Percentiles rank a stretch among this genome's conserved stretches.
Conservation (phyloP, 2,888 invertebrate genomes). For the Cylindroiulus punctatus region DNA sequence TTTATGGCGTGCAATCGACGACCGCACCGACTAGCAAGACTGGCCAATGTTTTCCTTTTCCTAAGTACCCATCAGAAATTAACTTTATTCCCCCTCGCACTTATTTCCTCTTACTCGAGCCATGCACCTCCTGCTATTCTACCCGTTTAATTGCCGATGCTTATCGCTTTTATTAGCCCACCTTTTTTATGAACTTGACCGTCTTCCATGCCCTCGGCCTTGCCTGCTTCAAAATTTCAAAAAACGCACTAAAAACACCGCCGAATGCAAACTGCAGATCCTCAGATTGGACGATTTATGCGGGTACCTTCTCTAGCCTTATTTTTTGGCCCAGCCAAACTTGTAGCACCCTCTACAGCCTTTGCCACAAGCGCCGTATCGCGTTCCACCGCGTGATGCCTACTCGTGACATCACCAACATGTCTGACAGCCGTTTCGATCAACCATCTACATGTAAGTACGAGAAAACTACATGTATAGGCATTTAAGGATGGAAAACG, state of each 20-base stretch:
- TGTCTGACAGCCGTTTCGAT: no score
- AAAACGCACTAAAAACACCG: slow-evolving; percentile 5
- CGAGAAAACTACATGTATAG: no score
- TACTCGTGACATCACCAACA: no score
- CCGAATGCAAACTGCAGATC: not conserved
- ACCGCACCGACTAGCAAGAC: not conserved
- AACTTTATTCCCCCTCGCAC: slow-evolving; percentile 11
- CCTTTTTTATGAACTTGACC: slow-evolving; percentile 39
- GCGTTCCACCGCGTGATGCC: no score
- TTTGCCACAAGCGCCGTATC: no score
- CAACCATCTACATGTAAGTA: no score
- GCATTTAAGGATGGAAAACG: no score
- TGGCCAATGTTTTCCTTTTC: slow-evolving; percentile 29
- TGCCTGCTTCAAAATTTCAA: not conserved
- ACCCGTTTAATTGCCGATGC: slow-evolving; percentile 26
- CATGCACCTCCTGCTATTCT: slow-evolving; percentile 4
- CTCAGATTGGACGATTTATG: slow-evolving; percentile 1
- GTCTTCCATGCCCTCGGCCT: not conserved
- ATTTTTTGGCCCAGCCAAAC: no score
- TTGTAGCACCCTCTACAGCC: no score
- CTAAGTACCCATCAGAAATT: slow-evolving; percentile 37
- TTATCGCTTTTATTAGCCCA: slow-evolving; percentile 38
- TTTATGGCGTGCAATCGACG: not conserved
- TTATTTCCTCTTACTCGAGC: slow-evolving; percentile 33
- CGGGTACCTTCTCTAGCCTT: no score